Conservation (phyloP, 2,113 vertebrate species). For the Dascyllus trimaculatus region DNA sequence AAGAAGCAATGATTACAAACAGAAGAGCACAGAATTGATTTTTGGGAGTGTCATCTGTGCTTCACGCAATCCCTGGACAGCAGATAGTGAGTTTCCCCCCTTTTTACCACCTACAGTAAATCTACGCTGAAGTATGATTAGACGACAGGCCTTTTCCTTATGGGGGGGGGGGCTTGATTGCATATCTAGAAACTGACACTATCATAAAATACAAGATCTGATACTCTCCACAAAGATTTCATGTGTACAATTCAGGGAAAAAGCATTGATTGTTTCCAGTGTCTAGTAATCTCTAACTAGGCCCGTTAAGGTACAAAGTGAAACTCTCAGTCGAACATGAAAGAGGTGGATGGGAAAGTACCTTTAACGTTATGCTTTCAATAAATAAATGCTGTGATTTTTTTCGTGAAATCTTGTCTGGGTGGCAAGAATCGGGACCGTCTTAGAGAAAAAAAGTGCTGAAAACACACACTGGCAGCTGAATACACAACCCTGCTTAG, state of each 20-base stretch:
- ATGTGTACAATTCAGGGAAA: slow-evolving; percentile 37
- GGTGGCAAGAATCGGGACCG: background rate
- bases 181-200: slow-evolving; percentile 48
- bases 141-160: slow-evolving; percentile 9
- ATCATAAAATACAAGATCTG: background rate
- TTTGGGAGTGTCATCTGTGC: slow-evolving; percentile 12
- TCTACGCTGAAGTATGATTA: slow-evolving; percentile 13
- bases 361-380: background rate
- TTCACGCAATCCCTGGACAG: slow-evolving; percentile 43
- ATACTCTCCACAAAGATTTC: slow-evolving; percentile 24
- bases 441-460: slow-evolving; percentile 50
- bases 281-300: slow-evolving; percentile 49
- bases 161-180: slow-evolving; percentile 27
- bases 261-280: slow-evolving; percentile 46
- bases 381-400: slow-evolving; percentile 25
- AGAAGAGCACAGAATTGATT: background rate
- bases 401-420: background rate
- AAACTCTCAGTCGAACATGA: slow-evolving; percentile 1
- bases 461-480: slow-evolving; percentile 25
- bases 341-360: background rate
- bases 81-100: background rate
- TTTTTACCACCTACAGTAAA: slow-evolving; percentile 11
- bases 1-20: background rate
- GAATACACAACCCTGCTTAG: slow-evolving; percentile 20
- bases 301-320: slow-evolving; percentile 57